phyloP scores from a whole-genome alignment of 2,888 invertebrate species.

The Megalurothrips usitatus region DNA sequence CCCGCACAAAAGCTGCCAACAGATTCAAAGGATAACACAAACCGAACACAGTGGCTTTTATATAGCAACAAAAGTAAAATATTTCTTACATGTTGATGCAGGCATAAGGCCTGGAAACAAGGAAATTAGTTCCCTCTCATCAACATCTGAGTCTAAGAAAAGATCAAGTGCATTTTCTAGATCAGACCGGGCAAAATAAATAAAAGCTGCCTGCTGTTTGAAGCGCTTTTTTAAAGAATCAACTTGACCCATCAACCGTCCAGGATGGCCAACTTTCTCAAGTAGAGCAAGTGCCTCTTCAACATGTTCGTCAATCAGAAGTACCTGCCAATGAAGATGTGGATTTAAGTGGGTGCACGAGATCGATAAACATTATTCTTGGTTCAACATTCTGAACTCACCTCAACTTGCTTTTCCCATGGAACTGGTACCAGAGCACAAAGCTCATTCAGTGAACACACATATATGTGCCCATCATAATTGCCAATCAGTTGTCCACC shows the following conservation, averaged over 20 bases:
- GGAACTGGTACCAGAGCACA: constrained; percentile 50
- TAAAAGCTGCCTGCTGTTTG: constrained; percentile 50
- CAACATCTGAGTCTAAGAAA: constrained; percentile 46
- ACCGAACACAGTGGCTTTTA: not conserved
- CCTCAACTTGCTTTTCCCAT: constrained; percentile 51
- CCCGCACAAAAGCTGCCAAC: constrained; percentile 44
- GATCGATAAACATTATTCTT: not conserved
- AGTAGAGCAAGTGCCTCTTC: constrained; percentile 51
- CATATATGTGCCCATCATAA: constrained; percentile 51
- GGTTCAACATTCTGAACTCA: constrained; percentile 32
- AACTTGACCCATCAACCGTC: constrained; percentile 45
- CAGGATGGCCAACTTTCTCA: constrained; percentile 46
- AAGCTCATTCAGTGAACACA: constrained; percentile 47
- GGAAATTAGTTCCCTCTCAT: constrained; percentile 50
- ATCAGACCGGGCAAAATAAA: constrained; percentile 47
- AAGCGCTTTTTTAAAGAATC: constrained; percentile 42
- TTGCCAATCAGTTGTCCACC: constrained; percentile 49
- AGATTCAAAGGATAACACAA: not conserved
- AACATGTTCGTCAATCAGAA: constrained; percentile 44
- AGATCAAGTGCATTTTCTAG: constrained; percentile 48
- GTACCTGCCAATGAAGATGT: not conserved
- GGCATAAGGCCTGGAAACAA: constrained; percentile 49
- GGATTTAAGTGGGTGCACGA: too few relatives aligned
- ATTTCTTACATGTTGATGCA: constrained; percentile 38
- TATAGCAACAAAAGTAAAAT: not conserved